A percentile compares a stretch with the other conserved stretches of the same genome.
Conservation (phyloP, 2,113 vertebrate species). For the Myrmecobius fasciatus region DNA sequence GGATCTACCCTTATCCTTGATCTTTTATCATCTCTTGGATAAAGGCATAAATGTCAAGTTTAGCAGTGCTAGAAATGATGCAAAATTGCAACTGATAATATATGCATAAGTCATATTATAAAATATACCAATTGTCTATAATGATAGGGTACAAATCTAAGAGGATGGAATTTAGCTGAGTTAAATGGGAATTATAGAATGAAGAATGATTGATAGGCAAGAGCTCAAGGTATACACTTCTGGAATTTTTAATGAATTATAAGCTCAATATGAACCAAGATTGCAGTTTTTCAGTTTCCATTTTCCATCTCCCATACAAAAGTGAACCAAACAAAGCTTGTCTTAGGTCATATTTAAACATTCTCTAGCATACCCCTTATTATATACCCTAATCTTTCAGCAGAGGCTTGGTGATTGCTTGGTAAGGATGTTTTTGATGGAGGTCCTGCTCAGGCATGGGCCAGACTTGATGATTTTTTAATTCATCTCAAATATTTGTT, state of each 20-base stretch:
- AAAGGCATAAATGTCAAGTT: neutral
- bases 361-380: neutral
- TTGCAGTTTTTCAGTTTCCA: neutral
- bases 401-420: neutral
- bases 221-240: neutral
- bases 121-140: neutral
- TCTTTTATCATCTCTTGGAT: neutral
- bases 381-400: neutral
- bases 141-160: neutral
- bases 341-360: neutral
- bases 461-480: neutral
- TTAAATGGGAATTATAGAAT: neutral
- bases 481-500: neutral
- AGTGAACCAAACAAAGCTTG: neutral
- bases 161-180: neutral
- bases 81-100: neutral
- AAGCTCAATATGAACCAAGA: neutral
- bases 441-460: neutral
- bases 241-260: neutral
- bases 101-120: neutral
- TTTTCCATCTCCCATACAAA: neutral
- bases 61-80: neutral
- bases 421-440: neutral
- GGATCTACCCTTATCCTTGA: neutral
- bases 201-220: neutral